phyloP scores from a whole-genome alignment of 2,797 vertebrate species.

The Rallus crepitans region DNA sequence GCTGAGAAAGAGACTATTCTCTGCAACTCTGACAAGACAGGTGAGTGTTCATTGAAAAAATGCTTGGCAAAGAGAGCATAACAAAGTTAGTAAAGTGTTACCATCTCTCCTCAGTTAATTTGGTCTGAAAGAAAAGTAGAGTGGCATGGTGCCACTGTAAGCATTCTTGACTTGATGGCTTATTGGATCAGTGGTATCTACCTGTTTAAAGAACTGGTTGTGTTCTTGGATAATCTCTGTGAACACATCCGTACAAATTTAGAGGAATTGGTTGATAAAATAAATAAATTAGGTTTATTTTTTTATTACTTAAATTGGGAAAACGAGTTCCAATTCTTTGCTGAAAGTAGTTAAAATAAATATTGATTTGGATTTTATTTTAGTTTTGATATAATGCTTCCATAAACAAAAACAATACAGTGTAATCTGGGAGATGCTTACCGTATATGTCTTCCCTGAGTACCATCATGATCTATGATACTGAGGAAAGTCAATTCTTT shows the following conservation, averaged over 20 bases:
- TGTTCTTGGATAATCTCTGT: not conserved
- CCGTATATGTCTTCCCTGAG: not conserved
- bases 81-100: not conserved
- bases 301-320: not conserved
- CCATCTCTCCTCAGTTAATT: not conserved
- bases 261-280: not conserved
- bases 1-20: conserved; percentile 97
- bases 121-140: not conserved
- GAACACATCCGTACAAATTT: not conserved
- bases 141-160: not conserved
- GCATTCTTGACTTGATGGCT: not conserved
- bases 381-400: not conserved
- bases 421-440: not conserved
- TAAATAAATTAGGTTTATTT: not conserved
- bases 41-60: conserved; percentile 74
- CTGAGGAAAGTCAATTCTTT: not conserved
- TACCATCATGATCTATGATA: not conserved
- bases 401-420: not conserved
- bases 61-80: not conserved
- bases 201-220: not conserved
- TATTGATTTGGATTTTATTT: not conserved
- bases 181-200: not conserved
- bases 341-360: not conserved
- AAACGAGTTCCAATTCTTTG: not conserved
- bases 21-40: conserved; percentile 97